Base-by-base conservation (phyloP, 2,113 vertebrate genomes). In the Puffinus mauretanicus region DNA sequence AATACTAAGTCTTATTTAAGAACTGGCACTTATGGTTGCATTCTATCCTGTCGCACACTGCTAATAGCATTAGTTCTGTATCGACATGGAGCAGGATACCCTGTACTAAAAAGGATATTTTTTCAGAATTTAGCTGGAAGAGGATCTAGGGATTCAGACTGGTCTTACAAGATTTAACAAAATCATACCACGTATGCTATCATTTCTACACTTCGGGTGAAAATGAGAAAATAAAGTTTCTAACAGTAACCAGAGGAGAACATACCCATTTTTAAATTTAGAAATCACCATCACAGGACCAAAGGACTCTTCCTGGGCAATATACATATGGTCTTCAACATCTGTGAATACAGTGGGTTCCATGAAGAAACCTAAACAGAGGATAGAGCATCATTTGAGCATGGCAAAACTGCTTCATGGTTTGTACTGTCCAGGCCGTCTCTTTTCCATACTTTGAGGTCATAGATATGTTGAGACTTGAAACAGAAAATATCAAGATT, bases 211-310 rank as follows among this genome's bases (percentile, higher is more conserved):
- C 16, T 32, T 40, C 16, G 17, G 24, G 12, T 40, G 55, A 73
- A 91, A 90, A 65, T 4, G 7, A 71, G 20, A 24, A 83, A 80
- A 72, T 38, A 40, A 89, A 29, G 13, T 75, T 66, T 54, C 42
- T n/a, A 64, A 69, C 20, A 76, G n/a, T 66, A 69, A 85, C 44
- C 6, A 44, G 11, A 88, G 5, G 46, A 76, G 42, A 90, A 97
- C 98, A 30, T 98, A 99, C 99, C 99, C 99, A 5, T 99, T 98
- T 97, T 97, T 98, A 96, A 99, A 99, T 92, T 99, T 99, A 94
- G 99, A 99, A 94, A 99, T 99, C 85, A 99, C 98, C 99, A 99
- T 99, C 81, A 99, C 97, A 4, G 99, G 99, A 27, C 99, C 99
- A 49, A 99, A 99, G 30, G 99, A 99, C 61, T 99, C 98, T 92